phyloP scores from a whole-genome alignment of 1,140 invertebrate genomes.

The Trichogramma pretiosum region DNA sequence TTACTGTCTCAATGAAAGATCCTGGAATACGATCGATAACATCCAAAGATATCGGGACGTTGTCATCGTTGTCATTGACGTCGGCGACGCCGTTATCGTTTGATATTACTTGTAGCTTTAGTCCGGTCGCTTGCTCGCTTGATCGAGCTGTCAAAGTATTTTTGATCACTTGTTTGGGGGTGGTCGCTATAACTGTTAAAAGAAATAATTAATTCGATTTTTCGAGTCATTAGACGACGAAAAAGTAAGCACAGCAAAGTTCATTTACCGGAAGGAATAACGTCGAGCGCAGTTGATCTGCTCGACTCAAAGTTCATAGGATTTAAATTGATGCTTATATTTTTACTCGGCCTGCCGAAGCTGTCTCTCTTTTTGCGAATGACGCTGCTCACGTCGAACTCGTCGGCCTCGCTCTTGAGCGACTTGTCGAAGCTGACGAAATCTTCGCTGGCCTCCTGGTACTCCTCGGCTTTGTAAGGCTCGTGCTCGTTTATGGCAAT shows the following conservation, averaged over 20 bases:
- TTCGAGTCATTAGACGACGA: too few species aligned
- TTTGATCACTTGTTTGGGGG: too few species aligned
- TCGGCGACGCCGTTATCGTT: too few species aligned
- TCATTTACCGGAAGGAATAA: not conserved
- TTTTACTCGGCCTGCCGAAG: conserved; percentile 18
- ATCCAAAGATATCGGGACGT: too few species aligned
- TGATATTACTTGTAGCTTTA: too few species aligned
- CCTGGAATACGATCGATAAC: too few species aligned
- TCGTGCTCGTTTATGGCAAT: conserved; percentile 36
- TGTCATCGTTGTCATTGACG: too few species aligned
- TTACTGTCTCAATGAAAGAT: too few species aligned
- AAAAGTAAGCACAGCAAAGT: too few species aligned
- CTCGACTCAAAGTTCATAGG: conserved; percentile 22
- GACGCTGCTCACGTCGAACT: conserved; percentile 23
- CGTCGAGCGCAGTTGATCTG: conserved; percentile 31
- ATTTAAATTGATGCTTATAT: conserved; percentile 20
- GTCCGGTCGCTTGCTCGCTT: too few species aligned
- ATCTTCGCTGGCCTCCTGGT: conserved; percentile 41
- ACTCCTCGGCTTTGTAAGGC: conserved; percentile 40
- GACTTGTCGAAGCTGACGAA: conserved; percentile 47
- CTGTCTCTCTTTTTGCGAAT: conserved; percentile 6
- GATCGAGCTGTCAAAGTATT: too few species aligned
- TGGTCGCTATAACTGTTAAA: conserved; percentile 22
- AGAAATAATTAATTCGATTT: too few species aligned
- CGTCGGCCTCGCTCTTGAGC: conserved; percentile 28